phyloP scores from a whole-genome alignment of 2,113 vertebrate species.

The Hucho hucho region DNA sequence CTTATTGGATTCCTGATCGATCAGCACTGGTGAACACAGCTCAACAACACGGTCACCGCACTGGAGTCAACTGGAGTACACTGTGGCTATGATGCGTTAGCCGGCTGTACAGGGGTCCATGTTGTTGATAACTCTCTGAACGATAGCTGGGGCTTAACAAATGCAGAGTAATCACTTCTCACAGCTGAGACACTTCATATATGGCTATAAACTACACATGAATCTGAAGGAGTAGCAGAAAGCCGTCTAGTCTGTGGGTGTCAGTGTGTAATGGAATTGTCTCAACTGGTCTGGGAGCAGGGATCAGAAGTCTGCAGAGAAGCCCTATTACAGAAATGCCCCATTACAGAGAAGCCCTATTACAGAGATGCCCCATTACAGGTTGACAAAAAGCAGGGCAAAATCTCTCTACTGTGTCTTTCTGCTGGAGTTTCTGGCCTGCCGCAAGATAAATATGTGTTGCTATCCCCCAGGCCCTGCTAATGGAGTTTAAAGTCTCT shows the following conservation, averaged over 20 bases:
- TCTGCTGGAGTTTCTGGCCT: background rate
- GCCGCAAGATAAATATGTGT: background rate
- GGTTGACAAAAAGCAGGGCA: background rate
- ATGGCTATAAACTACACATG: too few species aligned
- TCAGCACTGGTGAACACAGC: constrained; percentile 40
- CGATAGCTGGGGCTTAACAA: background rate
- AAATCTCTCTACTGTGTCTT: background rate
- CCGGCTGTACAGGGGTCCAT: background rate
- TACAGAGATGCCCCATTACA: background rate
- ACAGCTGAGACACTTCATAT: background rate
- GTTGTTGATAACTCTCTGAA: background rate
- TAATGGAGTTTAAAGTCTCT: background rate
- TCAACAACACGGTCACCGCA: constrained; percentile 26
- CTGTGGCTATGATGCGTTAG: too few species aligned
- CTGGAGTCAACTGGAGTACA: background rate
- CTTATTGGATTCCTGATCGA: constrained; percentile 60
- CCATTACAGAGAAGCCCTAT: background rate
- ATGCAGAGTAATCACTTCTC: background rate
- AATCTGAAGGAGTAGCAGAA: too few species aligned
- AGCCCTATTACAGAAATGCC: background rate
- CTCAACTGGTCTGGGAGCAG: too few species aligned
- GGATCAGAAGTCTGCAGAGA: too few species aligned
- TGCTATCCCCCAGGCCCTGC: background rate
- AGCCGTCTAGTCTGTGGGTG: too few species aligned
- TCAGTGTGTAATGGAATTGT: too few species aligned